Conservation (phyloP, 2,797 vertebrate genomes). For the Halcyon badia region DNA sequence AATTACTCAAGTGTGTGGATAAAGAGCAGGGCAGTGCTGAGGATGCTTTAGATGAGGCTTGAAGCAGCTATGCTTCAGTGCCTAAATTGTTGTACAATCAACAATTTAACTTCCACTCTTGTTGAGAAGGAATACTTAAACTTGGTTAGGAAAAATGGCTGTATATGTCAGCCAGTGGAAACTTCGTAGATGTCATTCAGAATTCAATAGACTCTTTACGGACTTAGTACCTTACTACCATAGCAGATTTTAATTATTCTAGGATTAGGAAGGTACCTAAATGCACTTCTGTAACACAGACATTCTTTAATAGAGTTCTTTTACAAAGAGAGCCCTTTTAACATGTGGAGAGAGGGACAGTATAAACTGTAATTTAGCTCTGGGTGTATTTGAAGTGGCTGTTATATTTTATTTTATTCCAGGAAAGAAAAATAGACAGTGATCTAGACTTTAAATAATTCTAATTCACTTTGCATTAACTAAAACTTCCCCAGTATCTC, state of each 20-base stretch:
- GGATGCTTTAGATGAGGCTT: constrained; percentile 31
- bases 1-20: neutral
- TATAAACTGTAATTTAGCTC: neutral
- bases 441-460: neutral
- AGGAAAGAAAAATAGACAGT: neutral
- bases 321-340: neutral
- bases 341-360: neutral
- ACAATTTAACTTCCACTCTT: neutral
- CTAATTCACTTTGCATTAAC: neutral
- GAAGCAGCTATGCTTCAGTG: constrained; percentile 1
- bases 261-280: constrained; percentile 4
- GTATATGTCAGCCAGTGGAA: neutral
- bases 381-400: neutral
- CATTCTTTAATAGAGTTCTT: neutral
- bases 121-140: neutral
- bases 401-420: neutral
- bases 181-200: neutral
- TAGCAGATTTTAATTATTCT: constrained; percentile 3
- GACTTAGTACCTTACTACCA: neutral
- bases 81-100: neutral
- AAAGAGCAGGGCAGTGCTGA: neutral
- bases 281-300: neutral
- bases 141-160: neutral
- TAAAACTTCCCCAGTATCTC: neutral
- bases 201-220: neutral